Percentiles rank a stretch among this genome's conserved stretches.
Evolutionary conservation across 2,113 vertebrate species (phyloP).

Genomic region (Dicerorhinus sumatrensis): DNA sequence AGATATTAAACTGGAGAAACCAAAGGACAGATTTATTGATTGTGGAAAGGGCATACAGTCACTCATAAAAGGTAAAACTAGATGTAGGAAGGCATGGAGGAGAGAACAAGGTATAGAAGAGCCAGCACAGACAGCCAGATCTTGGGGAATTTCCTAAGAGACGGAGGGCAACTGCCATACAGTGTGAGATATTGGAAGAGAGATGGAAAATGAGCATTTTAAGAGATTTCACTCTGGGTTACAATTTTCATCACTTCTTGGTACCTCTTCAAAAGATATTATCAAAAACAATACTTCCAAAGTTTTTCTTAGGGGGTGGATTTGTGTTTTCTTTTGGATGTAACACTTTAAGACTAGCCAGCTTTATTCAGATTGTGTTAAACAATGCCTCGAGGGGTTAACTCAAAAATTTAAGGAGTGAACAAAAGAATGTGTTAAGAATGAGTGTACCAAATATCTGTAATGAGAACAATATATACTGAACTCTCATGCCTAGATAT

Average conservation of each 20-base stretch:
- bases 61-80: not conserved
- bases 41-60: not conserved
- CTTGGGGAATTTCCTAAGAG: not conserved
- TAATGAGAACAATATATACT: not conserved
- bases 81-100: not conserved
- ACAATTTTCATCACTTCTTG: not conserved
- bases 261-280: not conserved
- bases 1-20: not conserved
- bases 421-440: constrained; percentile 24
- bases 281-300: not conserved
- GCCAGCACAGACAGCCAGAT: not conserved
- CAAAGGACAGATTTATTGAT: not conserved
- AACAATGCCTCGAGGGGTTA: not conserved
- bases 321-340: not conserved
- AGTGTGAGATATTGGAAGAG: not conserved
- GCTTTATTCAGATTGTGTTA: constrained; percentile 23
- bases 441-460: not conserved
- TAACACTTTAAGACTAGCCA: not conserved
- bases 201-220: not conserved
- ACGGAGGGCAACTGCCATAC: not conserved
- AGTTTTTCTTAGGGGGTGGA: not conserved
- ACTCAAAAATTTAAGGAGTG: constrained; percentile 3
- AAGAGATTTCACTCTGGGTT: not conserved
- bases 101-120: not conserved
- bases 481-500: not conserved